Evolutionary conservation across 2,888 invertebrate species (phyloP), one percentile per base, ranked within the genome.

Genomic region (Melanotus villosus): DNA sequence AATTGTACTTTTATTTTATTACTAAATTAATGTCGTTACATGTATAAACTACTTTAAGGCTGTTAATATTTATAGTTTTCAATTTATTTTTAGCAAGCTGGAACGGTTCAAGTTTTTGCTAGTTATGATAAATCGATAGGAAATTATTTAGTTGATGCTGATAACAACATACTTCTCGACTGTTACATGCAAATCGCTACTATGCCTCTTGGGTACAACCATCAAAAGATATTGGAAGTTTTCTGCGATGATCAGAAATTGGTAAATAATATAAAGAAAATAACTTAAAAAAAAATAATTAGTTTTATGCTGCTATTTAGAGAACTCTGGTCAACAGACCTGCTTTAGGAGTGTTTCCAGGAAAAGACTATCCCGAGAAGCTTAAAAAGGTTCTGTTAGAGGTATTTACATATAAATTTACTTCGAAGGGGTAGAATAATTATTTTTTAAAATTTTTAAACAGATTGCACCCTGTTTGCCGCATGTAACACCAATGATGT

Each of bases 141-240:
- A 43, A 99, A 99, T 85, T 99, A 98, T 84, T 86, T 99, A 73
- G 92, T 92, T 16, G 99, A 99, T 85, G 97, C 93, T 2, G 99
- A 99, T 85, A 97, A 93, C 6, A 98, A 98, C 82, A 85, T 89
- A 6, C 87, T 97, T 75, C 88, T 99, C 75, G 99, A 99, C 85
- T 89, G 95, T 12, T 98, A 92, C 83, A 96, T 94, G 68, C 98
- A 99, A 89, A 95, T 96, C 78, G 93, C 95, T 0, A 94, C 95
- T 0, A 85, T 95, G 75, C 95, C 96, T 0, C 81, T 96, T 64
- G 98, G 98, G 7, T 99, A 99, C 84, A 99, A 99, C 84, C 97
- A 98, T 85, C 97, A 98, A 1, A 92, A 91, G 52, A 85, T 98
- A 72, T 82, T 96, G 14, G 89, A 89, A 68, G 90, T 91, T 0